Base-by-base conservation (phyloP, 2,888 invertebrate species). In the Cataglyphis rosenhaueri region DNA sequence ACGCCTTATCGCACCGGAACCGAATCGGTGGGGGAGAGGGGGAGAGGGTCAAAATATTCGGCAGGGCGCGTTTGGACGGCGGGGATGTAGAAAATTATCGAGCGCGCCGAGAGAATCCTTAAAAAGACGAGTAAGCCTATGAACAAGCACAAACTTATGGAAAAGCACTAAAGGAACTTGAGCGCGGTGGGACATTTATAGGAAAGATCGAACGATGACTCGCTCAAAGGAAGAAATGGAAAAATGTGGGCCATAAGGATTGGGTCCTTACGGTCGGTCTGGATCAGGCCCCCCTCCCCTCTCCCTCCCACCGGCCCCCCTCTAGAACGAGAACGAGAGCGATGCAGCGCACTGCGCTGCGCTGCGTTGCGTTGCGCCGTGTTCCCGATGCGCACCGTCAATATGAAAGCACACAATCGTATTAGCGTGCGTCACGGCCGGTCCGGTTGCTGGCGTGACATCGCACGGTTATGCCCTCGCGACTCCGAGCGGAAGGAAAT, bases 221-320 rank as follows among this genome's bases (percentile, higher is more conserved):
- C 52, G 48, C 48, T 48, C 18, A 2, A n/a, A 2, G n/a, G 52
- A 86, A 86, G 86, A 91, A 88, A 18, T 18, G 82, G 81, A 91
- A 89, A 92, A 92, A 92, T 91, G 90, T 91, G 91, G 91, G 91
- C 87, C 91, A 92, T 91, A 91, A 92, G 92, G 92, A 92, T 92
- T 92, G 92, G 92, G 92, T 92, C 89, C 78, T 84, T 82, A 83
- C 44, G 76, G 83, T 87, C 82, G 83, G 78, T 62, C 85, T 82
- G 84, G 8, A 86, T 87, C 87, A 57, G 83, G 82, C 84, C 85
- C n/a, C 25, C 9, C 21, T 21, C 3, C 21, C n/a, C 1, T 65
- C 38, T 6, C 62, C 25, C 38, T 18, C 29, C 25, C 25, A 25
- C 25, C 25, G 1, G 1, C 25, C 25, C 25, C 10, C 21, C 3